Evolutionary conservation across 2,113 vertebrate genomes (phyloP).

Genomic region (Misgurnus anguillicaudatus): DNA sequence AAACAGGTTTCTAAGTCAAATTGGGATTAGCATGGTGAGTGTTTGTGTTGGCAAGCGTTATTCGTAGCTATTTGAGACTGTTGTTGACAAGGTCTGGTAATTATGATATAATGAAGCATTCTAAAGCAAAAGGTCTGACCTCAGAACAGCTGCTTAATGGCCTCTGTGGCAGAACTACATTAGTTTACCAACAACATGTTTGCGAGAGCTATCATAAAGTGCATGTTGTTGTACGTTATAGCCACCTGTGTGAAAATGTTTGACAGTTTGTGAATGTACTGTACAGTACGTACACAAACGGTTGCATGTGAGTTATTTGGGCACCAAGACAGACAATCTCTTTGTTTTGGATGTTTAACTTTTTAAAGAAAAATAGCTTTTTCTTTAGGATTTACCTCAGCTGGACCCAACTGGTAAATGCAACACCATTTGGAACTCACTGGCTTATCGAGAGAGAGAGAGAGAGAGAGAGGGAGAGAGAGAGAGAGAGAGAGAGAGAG

Average conservation of each 20-base stretch:
- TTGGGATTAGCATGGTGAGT: constrained; percentile 67
- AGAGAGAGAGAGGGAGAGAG: background rate
- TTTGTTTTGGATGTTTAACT: constrained; percentile 73
- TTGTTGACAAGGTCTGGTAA: constrained; percentile 65
- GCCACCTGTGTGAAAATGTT: background rate
- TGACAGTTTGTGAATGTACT: background rate
- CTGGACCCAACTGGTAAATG: constrained; percentile 52
- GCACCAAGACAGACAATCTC: constrained; percentile 74
- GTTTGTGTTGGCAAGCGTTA: constrained; percentile 68
- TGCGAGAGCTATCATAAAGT: background rate
- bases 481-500: too few species aligned
- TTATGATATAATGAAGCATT: constrained; percentile 69
- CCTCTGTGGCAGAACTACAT: constrained; percentile 63
- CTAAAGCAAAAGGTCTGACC: constrained; percentile 62
- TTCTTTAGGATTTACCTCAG: constrained; percentile 57
- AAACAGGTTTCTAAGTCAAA: constrained; percentile 61
- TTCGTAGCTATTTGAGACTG: constrained; percentile 63
- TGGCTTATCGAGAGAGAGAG: constrained; percentile 1
- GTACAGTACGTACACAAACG: background rate
- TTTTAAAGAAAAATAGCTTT: too few species aligned
- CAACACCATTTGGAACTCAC: constrained; percentile 57
- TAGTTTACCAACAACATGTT: background rate
- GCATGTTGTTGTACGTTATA: background rate
- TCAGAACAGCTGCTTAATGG: constrained; percentile 71
- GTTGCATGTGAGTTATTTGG: constrained; percentile 58